Evolutionary conservation across 1,140 invertebrate species (phyloP).

Genomic region (Hormaphis cornu): DNA sequence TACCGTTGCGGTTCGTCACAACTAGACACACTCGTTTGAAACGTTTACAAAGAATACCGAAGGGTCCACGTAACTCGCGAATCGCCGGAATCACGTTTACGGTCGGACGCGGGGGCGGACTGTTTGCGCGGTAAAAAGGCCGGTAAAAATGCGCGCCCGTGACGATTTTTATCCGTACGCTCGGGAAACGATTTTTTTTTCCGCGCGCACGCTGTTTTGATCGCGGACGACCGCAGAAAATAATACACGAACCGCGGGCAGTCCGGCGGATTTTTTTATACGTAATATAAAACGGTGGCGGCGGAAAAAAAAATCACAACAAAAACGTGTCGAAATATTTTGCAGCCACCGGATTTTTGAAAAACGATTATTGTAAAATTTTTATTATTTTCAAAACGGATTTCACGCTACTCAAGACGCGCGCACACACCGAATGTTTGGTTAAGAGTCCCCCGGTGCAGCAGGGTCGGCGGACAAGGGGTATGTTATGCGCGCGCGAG

Average conservation of each 20-base stretch:
- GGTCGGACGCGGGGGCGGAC: too few relatives aligned
- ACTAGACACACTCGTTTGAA: too few relatives aligned
- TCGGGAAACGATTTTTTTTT: background rate
- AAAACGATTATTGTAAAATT: background rate
- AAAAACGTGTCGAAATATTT: conserved; percentile 30
- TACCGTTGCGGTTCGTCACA: too few relatives aligned
- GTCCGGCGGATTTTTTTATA: background rate
- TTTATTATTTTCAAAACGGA: conserved; percentile 11
- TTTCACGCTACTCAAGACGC: conserved; percentile 22
- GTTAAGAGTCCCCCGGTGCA: background rate
- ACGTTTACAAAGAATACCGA: too few relatives aligned
- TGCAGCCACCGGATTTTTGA: conserved; percentile 3
- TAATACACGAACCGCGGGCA: background rate
- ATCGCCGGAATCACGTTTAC: too few relatives aligned
- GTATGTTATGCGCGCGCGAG: background rate
- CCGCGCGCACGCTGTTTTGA: background rate
- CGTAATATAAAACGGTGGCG: too few relatives aligned
- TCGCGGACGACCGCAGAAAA: background rate
- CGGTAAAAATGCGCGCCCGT: too few relatives aligned
- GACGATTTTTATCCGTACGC: too few relatives aligned
- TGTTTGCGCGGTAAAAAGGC: too few relatives aligned
- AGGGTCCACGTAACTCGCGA: too few relatives aligned
- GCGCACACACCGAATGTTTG: background rate
- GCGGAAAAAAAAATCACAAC: background rate
- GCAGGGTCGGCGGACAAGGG: background rate